A percentile compares a stretch with the other conserved stretches of the same genome.
phyloP scores from a whole-genome alignment of 2,113 vertebrate species.

The Peromyscus polionotus region DNA sequence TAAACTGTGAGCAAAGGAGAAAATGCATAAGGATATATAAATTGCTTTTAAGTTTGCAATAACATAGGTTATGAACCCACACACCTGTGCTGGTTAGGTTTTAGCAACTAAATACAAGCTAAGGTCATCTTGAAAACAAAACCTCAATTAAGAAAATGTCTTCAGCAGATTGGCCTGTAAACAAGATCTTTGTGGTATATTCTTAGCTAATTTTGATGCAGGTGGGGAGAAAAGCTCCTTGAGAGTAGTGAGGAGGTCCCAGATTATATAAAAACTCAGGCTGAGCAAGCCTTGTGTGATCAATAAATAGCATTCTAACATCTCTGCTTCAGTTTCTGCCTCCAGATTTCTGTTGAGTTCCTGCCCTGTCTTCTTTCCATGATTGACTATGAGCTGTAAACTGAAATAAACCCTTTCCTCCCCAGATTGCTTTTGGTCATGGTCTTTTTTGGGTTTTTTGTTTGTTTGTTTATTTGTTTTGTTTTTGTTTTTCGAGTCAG shows the following conservation, averaged over 20 bases:
- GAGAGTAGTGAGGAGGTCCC: background rate
- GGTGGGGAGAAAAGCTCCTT: background rate
- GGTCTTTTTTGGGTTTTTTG: too few species aligned
- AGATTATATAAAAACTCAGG: background rate
- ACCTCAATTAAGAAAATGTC: background rate
- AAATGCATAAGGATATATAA: background rate
- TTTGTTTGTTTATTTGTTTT: too few species aligned
- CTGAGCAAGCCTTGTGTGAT: background rate
- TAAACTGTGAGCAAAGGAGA: slow-evolving; percentile 56
- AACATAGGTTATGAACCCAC: background rate
- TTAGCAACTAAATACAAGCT: background rate
- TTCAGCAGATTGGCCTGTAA: background rate
- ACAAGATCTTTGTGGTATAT: too few species aligned
- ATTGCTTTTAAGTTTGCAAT: background rate
- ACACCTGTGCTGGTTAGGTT: background rate
- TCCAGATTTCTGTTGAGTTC: background rate
- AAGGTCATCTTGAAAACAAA: background rate
- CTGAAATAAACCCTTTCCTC: background rate
- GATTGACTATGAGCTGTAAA: background rate
- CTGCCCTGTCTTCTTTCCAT: background rate
- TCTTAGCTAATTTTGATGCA: background rate
- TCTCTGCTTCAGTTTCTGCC: background rate
- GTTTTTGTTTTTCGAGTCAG: too few species aligned
- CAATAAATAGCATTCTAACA: background rate
- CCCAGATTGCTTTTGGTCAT: background rate